Percentiles rank a stretch among this genome's conserved stretches.
Evolutionary conservation across 1,140 invertebrate species (phyloP).

Genomic region (Diploscapter pachys): DNA sequence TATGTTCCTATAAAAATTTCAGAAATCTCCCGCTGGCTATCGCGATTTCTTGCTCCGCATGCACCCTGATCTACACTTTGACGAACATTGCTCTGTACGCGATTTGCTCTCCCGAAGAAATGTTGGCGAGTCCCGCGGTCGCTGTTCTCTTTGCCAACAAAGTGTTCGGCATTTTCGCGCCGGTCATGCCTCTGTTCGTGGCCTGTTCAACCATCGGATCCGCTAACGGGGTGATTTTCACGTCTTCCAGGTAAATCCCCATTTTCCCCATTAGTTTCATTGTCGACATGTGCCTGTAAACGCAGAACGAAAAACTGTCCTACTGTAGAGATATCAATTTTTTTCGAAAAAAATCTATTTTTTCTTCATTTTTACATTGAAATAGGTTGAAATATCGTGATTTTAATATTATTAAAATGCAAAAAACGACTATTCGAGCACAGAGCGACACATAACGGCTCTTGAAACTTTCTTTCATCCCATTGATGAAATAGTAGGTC

Average conservation of each 20-base stretch:
- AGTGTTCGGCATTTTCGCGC: constrained; percentile 84
- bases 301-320: not conserved
- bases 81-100: constrained; percentile 96
- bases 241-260: constrained; percentile 74
- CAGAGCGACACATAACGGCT: no score
- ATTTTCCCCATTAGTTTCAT: not conserved
- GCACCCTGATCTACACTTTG: constrained; percentile 88
- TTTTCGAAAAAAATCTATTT: no score
- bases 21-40: constrained; percentile 93
- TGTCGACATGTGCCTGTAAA: not conserved
- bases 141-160: constrained; percentile 92
- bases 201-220: constrained; percentile 96
- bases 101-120: constrained; percentile 78
- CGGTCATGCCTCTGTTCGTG: constrained; percentile 96
- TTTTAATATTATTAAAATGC: no score
- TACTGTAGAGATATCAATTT: no score
- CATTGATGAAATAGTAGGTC: no score
- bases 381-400: not conserved
- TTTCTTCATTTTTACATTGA: not conserved
- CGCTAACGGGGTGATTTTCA: constrained; percentile 94
- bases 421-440: no score
- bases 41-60: constrained; percentile 84
- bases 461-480: no score
- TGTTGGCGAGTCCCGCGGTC: constrained; percentile 88
- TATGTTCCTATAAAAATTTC: constrained; percentile 44